Percentiles rank a stretch among this genome's conserved stretches.
Evolutionary conservation across 2,113 vertebrate species (phyloP).

Genomic region (Labeo rohita): DNA sequence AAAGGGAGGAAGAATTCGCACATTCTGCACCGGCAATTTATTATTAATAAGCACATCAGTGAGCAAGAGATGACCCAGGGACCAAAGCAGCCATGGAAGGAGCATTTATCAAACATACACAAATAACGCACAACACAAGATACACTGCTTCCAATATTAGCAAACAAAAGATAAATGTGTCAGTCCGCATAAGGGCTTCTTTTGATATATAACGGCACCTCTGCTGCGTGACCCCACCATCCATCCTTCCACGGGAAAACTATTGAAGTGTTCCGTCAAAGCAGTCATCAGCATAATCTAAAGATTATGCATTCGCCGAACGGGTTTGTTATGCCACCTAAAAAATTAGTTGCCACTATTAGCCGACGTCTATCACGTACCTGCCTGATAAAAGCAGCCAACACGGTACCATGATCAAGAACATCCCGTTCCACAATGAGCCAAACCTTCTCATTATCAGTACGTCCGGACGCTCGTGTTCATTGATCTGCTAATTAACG

Average conservation of each 20-base stretch:
- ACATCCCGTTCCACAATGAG: neutral
- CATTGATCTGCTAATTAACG: conserved; percentile 48
- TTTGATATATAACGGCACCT: conserved; percentile 72
- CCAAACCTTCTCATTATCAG: conserved; percentile 34
- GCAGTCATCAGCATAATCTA: conserved; percentile 30
- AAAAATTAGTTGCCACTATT: conserved; percentile 7
- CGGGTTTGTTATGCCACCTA: conserved; percentile 7
- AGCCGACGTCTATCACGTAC: conserved; percentile 1
- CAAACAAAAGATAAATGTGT: conserved; percentile 79
- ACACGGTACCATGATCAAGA: conserved; percentile 23
- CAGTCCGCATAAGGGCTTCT: conserved; percentile 67
- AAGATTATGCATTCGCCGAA: conserved; percentile 26
- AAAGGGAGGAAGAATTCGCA: conserved; percentile 80
- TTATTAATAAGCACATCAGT: conserved; percentile 86
- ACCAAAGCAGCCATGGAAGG: conserved; percentile 73
- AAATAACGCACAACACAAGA: conserved; percentile 80
- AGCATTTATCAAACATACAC: conserved; percentile 82
- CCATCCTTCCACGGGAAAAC: conserved; percentile 5
- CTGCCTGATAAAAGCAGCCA: conserved; percentile 26
- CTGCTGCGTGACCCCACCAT: conserved; percentile 56
- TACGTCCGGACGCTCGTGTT: conserved; percentile 20
- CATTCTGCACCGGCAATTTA: conserved; percentile 80
- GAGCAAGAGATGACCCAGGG: conserved; percentile 78
- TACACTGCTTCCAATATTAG: conserved; percentile 79
- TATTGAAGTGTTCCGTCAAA: conserved; percentile 25